Conservation (phyloP, 2,113 vertebrate species). For the Spheniscus mendiculus region DNA sequence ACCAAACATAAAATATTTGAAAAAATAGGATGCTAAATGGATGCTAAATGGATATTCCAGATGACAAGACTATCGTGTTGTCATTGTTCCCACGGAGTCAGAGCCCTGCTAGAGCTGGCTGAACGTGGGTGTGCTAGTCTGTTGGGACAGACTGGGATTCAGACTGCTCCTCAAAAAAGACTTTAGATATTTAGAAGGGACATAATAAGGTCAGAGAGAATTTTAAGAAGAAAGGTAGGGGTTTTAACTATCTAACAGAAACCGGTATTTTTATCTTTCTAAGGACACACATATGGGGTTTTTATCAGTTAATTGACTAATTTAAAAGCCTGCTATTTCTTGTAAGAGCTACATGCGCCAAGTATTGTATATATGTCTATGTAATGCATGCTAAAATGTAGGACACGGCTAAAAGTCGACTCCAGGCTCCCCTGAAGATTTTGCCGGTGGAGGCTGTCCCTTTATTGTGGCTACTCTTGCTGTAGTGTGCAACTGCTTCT, state of each 20-base stretch:
- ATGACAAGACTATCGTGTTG: background rate
- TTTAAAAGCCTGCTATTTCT: conserved; percentile 22
- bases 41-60: background rate
- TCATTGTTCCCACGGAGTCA: background rate
- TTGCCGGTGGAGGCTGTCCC: background rate
- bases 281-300: background rate
- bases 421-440: background rate
- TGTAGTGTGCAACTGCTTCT: background rate
- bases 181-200: background rate
- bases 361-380: background rate
- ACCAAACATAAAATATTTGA: background rate
- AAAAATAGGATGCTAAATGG: background rate
- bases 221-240: background rate
- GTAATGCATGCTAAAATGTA: background rate
- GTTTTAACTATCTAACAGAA: background rate
- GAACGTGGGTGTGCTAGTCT: background rate
- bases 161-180: background rate
- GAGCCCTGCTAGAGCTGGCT: background rate
- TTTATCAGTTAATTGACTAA: background rate
- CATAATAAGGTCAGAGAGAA: background rate
- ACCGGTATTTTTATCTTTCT: background rate
- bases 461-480: background rate
- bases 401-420: background rate
- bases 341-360: background rate
- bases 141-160: background rate